A percentile compares a stretch with the other conserved stretches of the same genome.
phyloP scores from a whole-genome alignment of 2,888 invertebrate species.

The Lepidochrysops patricia region DNA sequence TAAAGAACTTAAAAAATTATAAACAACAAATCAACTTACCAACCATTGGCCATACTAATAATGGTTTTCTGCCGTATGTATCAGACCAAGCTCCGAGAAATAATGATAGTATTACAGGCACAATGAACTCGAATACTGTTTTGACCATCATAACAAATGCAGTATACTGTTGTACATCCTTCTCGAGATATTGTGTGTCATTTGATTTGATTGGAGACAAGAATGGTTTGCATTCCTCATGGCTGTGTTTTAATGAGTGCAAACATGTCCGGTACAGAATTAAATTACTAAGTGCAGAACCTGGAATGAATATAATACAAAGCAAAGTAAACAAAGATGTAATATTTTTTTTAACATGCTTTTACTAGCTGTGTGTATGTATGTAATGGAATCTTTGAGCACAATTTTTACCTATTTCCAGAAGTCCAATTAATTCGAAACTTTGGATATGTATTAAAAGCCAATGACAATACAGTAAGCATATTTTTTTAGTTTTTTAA shows the following conservation, averaged over 20 bases:
- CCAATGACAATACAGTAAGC: too few species aligned
- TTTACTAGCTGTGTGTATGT: too few species aligned
- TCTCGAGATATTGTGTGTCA: slow-evolving; percentile 55
- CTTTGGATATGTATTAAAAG: too few species aligned
- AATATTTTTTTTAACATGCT: too few species aligned
- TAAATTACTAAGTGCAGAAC: slow-evolving; percentile 77
- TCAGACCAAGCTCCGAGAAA: slow-evolving; percentile 90
- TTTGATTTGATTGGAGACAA: slow-evolving; percentile 64
- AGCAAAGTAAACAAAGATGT: too few species aligned
- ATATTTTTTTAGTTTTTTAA: too few species aligned
- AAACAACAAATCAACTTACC: slow-evolving; percentile 54
- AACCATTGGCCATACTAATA: slow-evolving; percentile 76
- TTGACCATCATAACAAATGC: slow-evolving; percentile 77
- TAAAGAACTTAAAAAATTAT: too few species aligned
- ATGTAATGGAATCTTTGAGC: too few species aligned
- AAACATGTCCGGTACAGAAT: slow-evolving; percentile 81
- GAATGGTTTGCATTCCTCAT: slow-evolving; percentile 75
- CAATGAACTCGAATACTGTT: slow-evolving; percentile 76
- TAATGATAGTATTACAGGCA: slow-evolving; percentile 79
- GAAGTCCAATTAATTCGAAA: too few species aligned
- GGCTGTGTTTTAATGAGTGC: slow-evolving; percentile 69
- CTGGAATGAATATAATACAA: slow-evolving; percentile 41
- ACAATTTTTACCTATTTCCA: too few species aligned
- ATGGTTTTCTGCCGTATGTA: slow-evolving; percentile 82
- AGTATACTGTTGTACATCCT: slow-evolving; percentile 77